Evolutionary conservation across 2,888 invertebrate species (phyloP), one percentile per base, ranked within the genome.

Genomic region (Colletes collaris): DNA sequence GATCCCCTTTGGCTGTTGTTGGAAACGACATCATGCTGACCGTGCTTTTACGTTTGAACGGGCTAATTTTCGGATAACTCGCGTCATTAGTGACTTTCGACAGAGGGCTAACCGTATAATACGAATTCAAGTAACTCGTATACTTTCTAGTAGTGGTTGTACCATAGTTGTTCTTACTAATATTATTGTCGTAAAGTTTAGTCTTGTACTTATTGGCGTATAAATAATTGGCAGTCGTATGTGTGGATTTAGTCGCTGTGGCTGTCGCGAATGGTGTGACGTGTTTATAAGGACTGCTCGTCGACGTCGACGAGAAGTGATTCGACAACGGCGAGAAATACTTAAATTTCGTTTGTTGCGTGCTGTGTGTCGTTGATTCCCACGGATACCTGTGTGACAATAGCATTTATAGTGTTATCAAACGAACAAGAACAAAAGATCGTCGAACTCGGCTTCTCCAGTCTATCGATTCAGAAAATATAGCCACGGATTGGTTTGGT

Each of bases 351-450:
- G 89, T 85, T 82, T 87, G 89, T 85, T 87, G 89, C 69, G 89
- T 89, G 87, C 88, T 91, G 87, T 90, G 88, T 80, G 92, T 91
- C 81, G 92, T 92, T 73, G 90, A 75, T 82, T 89, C 89, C 92
- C 89, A 91, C 87, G 88, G 89, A 84, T 90, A 92, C 92, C 92
- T 92, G 91, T 83, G 81, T 89, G 85, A 81, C 77, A 86, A 27
- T 70, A 86, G 66, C 50, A 86, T 82, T 46, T 50, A 72, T 37
- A 35, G 50, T 44, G 62, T 82, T 75, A 81, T 68, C 71, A 55
- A 46, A 52, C 52, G 4, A 16, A 58, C 35, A 2, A 49, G 2
- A 37, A 46, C 7, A 11, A 7, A 49, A 49, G n/a, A 16, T 1
- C 56, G 7, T 3, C 7, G 13, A 35, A 35, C 27, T 35, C 55